phyloP scores from a whole-genome alignment of 2,888 invertebrate genomes.

The Pollenia griseotomentosa region DNA sequence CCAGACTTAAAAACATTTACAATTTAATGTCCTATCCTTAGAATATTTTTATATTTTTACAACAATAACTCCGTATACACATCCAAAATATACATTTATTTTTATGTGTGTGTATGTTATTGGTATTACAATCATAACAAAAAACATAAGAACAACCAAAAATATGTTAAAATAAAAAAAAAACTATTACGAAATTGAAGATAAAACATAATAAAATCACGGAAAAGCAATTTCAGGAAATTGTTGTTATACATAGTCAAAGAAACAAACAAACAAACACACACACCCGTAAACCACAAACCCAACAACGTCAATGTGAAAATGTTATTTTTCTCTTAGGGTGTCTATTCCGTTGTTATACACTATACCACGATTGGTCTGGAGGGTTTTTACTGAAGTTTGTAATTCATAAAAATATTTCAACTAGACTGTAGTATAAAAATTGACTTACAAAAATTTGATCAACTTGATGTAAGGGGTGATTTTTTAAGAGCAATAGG shows the following conservation, averaged over 20 bases:
- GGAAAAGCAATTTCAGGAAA: conserved; percentile 58
- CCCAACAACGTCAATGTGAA: not conserved
- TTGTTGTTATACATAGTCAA: conserved; percentile 25
- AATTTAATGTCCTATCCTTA: too few relatives aligned
- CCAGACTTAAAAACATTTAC: too few relatives aligned
- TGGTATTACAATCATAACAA: not conserved
- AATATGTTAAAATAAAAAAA: not conserved
- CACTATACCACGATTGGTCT: not conserved
- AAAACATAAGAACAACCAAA: not conserved
- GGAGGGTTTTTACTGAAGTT: too few relatives aligned
- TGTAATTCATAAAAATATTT: too few relatives aligned
- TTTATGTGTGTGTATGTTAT: not conserved
- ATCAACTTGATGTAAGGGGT: too few relatives aligned
- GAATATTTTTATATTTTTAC: too few relatives aligned
- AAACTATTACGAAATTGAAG: conserved; percentile 54
- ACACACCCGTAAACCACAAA: not conserved
- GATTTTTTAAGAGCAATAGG: too few relatives aligned
- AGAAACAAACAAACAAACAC: not conserved
- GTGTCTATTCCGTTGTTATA: not conserved
- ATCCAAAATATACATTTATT: conserved; percentile 11
- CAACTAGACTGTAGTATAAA: too few relatives aligned
- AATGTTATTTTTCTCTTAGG: not conserved
- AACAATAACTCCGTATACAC: too few relatives aligned
- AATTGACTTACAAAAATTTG: too few relatives aligned
- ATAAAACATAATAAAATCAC: conserved; percentile 61